Base-by-base conservation (phyloP, 2,888 invertebrate species). In the Drosophila peninsularis region DNA sequence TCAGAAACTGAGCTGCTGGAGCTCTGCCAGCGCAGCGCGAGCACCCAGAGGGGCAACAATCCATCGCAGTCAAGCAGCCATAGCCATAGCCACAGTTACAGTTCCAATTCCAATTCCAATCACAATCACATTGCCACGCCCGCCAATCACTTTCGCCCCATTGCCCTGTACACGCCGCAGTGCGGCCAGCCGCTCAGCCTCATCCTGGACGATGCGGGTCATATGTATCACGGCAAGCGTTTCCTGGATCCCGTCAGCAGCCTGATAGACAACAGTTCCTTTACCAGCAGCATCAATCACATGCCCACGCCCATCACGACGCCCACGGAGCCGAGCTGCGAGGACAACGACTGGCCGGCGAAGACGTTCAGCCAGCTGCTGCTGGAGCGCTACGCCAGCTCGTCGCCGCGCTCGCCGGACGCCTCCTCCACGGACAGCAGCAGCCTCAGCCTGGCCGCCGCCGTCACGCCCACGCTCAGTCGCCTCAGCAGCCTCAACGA, bases 211-310 rank as follows among this genome's bases (percentile, higher is more conserved):
- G 14, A 10, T n/a, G 34, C 52, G 36, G 58, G 75, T 64, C 75
- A 80, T 27, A 70, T 91, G 32, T 91, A 91, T 53, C 91, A 90
- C 61, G 91, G 91, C 54, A 90, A 85, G 64, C 82, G 91, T 0
- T 91, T 89, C 36, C 76, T 91, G 49, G 91, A 91, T 37, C 87
- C 91, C 4, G 72, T 90, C 24, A 69, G 71, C 54, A 86, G 82
- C 44, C 71, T 83, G 9, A 58, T 80, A 57, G 86, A 87, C 27
- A 85, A 82, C 42, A 81, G 82, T 61, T 90, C 78, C 49, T 90
- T 90, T 53, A 90, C 86, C 54, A 91, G 90, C 65, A 83, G 77
- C 58, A 55, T 82, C 37, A 74, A 72, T 49, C 81, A 72, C 17
- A 67, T 78, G 61, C 76, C 75, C 54, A 89, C 90, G 19, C 89